phyloP scores from a whole-genome alignment of 1,140 invertebrate genomes.

The Pseudoatta argentina region DNA sequence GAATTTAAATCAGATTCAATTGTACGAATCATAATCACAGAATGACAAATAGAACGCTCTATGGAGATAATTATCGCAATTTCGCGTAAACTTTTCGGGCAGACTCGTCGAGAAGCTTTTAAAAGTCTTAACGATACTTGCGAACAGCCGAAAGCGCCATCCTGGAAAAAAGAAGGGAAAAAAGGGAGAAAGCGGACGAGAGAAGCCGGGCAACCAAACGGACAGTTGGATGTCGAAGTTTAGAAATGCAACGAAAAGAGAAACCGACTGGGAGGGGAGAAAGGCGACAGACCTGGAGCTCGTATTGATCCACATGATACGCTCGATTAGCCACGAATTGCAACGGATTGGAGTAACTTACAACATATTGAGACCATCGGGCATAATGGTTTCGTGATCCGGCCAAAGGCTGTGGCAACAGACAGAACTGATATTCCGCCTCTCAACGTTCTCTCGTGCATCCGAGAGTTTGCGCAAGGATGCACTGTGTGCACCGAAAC shows the following conservation, averaged over 20 bases:
- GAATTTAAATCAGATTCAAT: conserved; percentile 21
- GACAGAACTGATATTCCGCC: conserved; percentile 56
- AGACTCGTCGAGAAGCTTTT: conserved; percentile 65
- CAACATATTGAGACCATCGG: conserved; percentile 70
- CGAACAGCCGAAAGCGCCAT: conserved; percentile 42
- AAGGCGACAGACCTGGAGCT: conserved; percentile 65
- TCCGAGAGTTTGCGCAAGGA: conserved; percentile 41
- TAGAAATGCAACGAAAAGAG: conserved; percentile 70
- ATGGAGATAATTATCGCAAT: conserved; percentile 66
- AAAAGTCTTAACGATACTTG: conserved; percentile 73
- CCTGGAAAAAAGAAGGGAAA: conserved; percentile 38
- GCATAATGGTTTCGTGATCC: conserved; percentile 62
- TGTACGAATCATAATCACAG: conserved; percentile 22
- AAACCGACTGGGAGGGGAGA: conserved; percentile 47
- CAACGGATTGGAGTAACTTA: conserved; percentile 77
- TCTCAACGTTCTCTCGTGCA: conserved; percentile 36
- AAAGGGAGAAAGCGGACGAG: neutral
- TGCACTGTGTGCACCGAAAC: conserved; percentile 35
- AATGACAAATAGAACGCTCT: conserved; percentile 35
- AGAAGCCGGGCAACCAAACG: conserved; percentile 17
- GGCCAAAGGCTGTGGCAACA: conserved; percentile 56
- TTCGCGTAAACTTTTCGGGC: conserved; percentile 61
- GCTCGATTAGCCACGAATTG: conserved; percentile 80
- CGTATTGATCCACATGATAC: conserved; percentile 80
- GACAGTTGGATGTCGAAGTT: conserved; percentile 64